Conservation (phyloP, 2,888 invertebrate species). For the Lasioglossum figueresi region DNA sequence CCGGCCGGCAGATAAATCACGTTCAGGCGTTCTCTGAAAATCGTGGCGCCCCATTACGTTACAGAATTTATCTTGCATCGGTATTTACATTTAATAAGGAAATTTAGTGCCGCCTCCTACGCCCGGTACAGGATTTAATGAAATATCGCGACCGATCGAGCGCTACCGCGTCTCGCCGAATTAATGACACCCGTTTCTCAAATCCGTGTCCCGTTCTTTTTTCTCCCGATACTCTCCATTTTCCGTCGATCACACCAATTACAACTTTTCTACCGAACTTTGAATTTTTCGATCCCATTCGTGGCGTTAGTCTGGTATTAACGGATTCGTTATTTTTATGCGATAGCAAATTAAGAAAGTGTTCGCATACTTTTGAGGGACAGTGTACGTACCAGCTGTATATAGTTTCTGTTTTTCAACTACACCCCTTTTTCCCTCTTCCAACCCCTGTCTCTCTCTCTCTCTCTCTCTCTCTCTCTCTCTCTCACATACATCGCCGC, state of each 20-base stretch:
- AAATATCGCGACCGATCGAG: conserved; percentile 23
- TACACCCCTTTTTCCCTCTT: neutral
- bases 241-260: neutral
- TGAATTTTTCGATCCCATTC: neutral
- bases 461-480: neutral
- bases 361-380: neutral
- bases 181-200: conserved; percentile 11
- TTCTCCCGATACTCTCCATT: neutral
- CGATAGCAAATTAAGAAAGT: neutral
- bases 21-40: conserved; percentile 49
- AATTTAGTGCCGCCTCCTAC: conserved; percentile 39
- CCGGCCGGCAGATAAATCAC: conserved; percentile 58
- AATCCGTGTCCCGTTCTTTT: neutral
- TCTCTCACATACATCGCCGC: neutral
- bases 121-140: conserved; percentile 38
- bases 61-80: conserved; percentile 43
- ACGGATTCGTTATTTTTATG: neutral
- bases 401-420: conserved; percentile 18
- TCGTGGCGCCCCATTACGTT: conserved; percentile 36
- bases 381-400: neutral
- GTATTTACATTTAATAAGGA: conserved; percentile 60
- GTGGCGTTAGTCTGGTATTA: no score
- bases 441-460: neutral
- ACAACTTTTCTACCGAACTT: neutral
- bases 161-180: conserved; percentile 13